Base-by-base conservation (phyloP, 92 coral and sea anemone species). In the Diadumene lineata region DNA sequence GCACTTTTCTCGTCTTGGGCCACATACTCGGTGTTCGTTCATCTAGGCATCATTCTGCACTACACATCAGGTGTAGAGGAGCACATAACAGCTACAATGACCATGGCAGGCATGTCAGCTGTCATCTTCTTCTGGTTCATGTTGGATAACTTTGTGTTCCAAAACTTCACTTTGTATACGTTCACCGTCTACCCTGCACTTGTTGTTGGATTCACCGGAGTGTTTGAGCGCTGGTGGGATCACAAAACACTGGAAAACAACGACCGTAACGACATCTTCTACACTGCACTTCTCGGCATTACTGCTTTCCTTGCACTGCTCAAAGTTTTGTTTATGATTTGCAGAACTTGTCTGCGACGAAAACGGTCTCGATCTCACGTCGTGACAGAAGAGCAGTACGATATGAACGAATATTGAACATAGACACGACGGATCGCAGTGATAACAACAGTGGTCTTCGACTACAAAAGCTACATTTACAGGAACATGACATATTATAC, bases 1-100 rank as follows among this genome's bases (percentile, higher is more conserved):
- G 97, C 87, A 0, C 69, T 91, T 80, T 88, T 84, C 79, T 90
- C 97, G 17, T 78, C 97, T 31, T 91, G 97, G 97, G 84, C 97
- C 24, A 90, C 88, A 13, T 79, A 81, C 75, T 80, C 78, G 30
- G 77, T 90, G 43, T 81, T 91, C 26, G 77, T 87, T 27, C 84
- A 84, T 77, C 69, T 80, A 17, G 90, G 90, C 19, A 85, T 91
- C 55, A 90, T 91, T 32, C 72, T 87, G 31, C 77, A 70, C 56
- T 81, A 88, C 73, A 88, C 90, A 15, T 93, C 75, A 1, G 76
- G 82, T 24, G 72, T 91, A 16, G 88, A 85, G 60, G 93, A 91
- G 48, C 85, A 88, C 63, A 82, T 91, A 34, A 51, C 81, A 8
- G 66, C 73, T 70, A 91, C 97, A 61, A 79, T 91, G 34, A 82